phyloP scores from a whole-genome alignment of 2,113 vertebrate species.

The Platichthys stellatus region DNA sequence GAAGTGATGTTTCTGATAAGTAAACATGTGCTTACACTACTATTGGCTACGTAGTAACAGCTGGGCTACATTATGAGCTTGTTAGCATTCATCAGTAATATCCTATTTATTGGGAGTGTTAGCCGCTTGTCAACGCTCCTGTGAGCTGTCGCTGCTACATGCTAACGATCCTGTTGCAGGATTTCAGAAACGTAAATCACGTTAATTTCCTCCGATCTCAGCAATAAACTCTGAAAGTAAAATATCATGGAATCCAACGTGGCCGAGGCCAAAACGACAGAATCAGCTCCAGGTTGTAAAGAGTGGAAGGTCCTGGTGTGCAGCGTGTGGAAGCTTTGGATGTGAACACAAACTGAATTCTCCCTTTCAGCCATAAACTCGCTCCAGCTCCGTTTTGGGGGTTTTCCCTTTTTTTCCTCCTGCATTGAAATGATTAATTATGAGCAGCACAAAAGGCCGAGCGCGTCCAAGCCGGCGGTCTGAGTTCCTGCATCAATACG shows the following conservation, averaged over 20 bases:
- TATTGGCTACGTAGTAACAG: neutral
- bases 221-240: constrained; percentile 1
- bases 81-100: neutral
- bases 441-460: constrained; percentile 51
- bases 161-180: neutral
- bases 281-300: constrained; percentile 27
- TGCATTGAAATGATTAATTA: constrained; percentile 56
- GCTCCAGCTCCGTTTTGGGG: neutral
- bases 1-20: neutral
- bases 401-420: constrained; percentile 10
- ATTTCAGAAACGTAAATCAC: constrained; percentile 3
- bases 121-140: neutral
- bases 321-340: constrained; percentile 31
- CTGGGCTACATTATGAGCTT: neutral
- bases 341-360: constrained; percentile 23
- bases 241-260: constrained; percentile 2
- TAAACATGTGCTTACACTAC: neutral
- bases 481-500: constrained; percentile 57
- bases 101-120: neutral
- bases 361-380: constrained; percentile 32
- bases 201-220: constrained; percentile 2
- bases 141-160: neutral
- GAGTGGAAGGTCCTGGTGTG: neutral
- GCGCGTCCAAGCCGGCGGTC: constrained; percentile 22
- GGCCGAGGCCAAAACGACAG: neutral